Base-by-base conservation (phyloP, 2,888 invertebrate species). In the Sarcophaga variegata region DNA sequence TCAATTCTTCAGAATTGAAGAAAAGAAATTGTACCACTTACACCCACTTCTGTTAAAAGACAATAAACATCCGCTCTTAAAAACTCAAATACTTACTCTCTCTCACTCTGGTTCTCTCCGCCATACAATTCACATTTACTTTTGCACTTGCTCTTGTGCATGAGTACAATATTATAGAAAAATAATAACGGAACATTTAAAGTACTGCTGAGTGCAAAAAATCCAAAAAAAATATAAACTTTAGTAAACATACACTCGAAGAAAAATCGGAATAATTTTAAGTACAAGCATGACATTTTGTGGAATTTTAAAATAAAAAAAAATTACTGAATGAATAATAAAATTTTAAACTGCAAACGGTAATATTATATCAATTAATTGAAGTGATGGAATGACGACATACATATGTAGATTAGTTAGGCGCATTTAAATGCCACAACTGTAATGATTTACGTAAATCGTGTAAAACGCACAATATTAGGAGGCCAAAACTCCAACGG, bases 11-110 rank as follows among this genome's bases (percentile, higher is more conserved):
- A 22, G 5, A 22, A 22, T 22, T 3, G 5, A 67, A n/a, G 37
- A 22, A 72, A 49, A 81, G 5, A 67, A n/a, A 47, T 20, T 67
- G 17, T 77, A 80, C 63, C 72, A 74, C 69, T 78, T 45, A 83
- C 81, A 27, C 77, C 80, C 81, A 71, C 74, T 81, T 60, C 20
- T 62, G 67, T 74, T 62, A 27, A 70, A 64, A 64, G 69, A 69
- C 81, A 82, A 78, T 80, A 71, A 80, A 83, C 74, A 83, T 72
- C 8, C 66, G 67, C n/a, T 81, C 37, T 79, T 78, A 17, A 78
- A 66, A 66, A 27, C 25, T 37, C 20, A 62, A 62, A 63, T 45
- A 69, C 25, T 71, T 60, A 71, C 54, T 49, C 47, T 3, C 64
- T 2, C 20, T 47, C 25, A 17, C 37, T 37, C 14, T 20, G 0